phyloP scores from a whole-genome alignment of 2,888 invertebrate genomes.

The Drosophila austrosaltans region DNA sequence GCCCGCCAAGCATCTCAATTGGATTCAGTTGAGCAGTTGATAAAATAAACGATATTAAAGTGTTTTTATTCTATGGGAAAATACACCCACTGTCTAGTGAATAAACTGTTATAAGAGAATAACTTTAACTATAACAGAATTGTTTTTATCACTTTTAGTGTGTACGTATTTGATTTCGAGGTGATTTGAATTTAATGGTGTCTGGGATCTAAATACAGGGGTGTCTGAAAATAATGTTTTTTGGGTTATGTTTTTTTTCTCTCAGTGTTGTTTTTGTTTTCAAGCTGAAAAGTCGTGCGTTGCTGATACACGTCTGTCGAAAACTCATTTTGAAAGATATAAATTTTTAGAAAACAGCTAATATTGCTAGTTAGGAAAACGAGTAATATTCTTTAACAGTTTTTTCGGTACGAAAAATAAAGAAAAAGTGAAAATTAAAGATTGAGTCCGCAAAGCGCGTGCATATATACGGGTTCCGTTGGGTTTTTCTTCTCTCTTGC shows the following conservation, averaged over 20 bases:
- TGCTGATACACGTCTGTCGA: background rate
- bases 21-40: no score
- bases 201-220: no score
- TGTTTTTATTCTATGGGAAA: no score
- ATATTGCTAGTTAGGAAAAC: background rate
- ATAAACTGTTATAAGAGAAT: no score
- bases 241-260: background rate
- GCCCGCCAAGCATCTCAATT: no score
- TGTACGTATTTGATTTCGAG: no score
- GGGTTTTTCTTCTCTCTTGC: constrained; percentile 58
- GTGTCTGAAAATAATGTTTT: no score
- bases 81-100: no score
- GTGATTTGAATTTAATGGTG: no score
- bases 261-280: constrained; percentile 9
- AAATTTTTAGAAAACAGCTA: background rate
- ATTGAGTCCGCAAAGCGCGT: constrained; percentile 57
- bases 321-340: constrained; percentile 24
- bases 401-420: constrained; percentile 3
- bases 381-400: background rate
- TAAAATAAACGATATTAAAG: no score
- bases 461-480: constrained; percentile 77
- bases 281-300: constrained; percentile 6
- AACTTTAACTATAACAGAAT: no score
- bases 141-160: no score
- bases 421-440: constrained; percentile 28